phyloP scores from a whole-genome alignment of 2,113 vertebrate genomes.

The Lucifuga dentata region DNA sequence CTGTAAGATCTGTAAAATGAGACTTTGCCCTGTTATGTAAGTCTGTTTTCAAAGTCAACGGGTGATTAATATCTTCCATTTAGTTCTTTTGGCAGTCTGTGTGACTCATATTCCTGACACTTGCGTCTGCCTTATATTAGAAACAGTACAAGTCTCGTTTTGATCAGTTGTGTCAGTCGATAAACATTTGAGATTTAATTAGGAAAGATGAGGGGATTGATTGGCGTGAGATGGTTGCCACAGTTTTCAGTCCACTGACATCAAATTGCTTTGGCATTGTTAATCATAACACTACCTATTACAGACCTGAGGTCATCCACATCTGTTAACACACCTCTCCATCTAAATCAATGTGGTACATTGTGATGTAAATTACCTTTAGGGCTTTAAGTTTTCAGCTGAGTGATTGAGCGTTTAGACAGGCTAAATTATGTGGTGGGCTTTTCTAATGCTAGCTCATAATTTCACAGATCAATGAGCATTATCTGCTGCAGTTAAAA shows the following conservation, averaged over 20 bases:
- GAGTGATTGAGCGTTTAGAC: constrained; percentile 75
- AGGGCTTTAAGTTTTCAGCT: constrained; percentile 61
- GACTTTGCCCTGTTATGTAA: constrained; percentile 15
- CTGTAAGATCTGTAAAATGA: constrained; percentile 1
- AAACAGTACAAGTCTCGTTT: constrained; percentile 28
- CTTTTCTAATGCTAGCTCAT: constrained; percentile 78
- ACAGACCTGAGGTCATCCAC: constrained; percentile 48
- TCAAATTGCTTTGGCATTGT: constrained; percentile 52
- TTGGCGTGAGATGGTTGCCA: constrained; percentile 22
- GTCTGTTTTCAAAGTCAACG: constrained; percentile 53
- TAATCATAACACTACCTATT: constrained; percentile 59
- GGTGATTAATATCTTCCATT: constrained; percentile 56
- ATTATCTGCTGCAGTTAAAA: constrained; percentile 75
- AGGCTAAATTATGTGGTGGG: constrained; percentile 67
- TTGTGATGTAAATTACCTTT: constrained; percentile 74
- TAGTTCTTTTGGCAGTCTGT: constrained; percentile 31
- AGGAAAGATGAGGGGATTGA: constrained; percentile 32
- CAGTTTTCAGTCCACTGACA: constrained; percentile 32
- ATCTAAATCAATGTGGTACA: constrained; percentile 71
- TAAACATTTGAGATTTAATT: constrained; percentile 51
- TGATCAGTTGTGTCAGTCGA: constrained; percentile 40
- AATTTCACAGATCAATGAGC: constrained; percentile 84
- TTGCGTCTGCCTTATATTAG: constrained; percentile 37
- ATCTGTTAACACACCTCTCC: constrained; percentile 67
- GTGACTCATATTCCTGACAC: constrained; percentile 46